Conservation (phyloP, 1,140 invertebrate genomes). For the Solen grandis region DNA sequence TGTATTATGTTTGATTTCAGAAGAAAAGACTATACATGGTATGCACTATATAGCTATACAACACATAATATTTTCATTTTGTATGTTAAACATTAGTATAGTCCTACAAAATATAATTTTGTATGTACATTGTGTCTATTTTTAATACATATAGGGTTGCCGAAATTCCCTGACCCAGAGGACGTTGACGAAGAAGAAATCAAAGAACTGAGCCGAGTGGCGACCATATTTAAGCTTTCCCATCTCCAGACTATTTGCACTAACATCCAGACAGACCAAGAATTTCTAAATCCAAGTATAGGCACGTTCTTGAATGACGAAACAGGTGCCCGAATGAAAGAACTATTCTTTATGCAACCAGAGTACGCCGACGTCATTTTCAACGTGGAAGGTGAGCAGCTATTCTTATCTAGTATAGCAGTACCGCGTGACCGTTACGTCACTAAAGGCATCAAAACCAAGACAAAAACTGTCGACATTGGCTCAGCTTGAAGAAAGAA, state of each 20-base stretch:
- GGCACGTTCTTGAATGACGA: constrained; percentile 77
- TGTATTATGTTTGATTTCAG: too few relatives aligned
- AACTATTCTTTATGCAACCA: constrained; percentile 72
- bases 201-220: constrained; percentile 65
- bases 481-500: too few relatives aligned
- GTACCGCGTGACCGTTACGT: too few relatives aligned
- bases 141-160: constrained; percentile 66
- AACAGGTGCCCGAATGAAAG: constrained; percentile 73
- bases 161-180: constrained; percentile 63
- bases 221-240: constrained; percentile 70
- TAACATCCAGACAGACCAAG: constrained; percentile 73
- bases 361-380: constrained; percentile 72
- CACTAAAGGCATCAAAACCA: too few relatives aligned
- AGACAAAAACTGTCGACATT: too few relatives aligned
- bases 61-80: too few relatives aligned
- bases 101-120: too few relatives aligned
- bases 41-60: too few relatives aligned
- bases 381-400: constrained; percentile 69
- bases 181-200: constrained; percentile 59
- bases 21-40: too few relatives aligned
- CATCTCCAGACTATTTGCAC: constrained; percentile 72
- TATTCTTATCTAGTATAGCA: too few relatives aligned
- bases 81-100: too few relatives aligned
- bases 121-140: background rate
- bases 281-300: constrained; percentile 79